A percentile compares a stretch with the other conserved stretches of the same genome.
phyloP scores from a whole-genome alignment of 2,888 invertebrate species.

The Tubulanus polymorphus region DNA sequence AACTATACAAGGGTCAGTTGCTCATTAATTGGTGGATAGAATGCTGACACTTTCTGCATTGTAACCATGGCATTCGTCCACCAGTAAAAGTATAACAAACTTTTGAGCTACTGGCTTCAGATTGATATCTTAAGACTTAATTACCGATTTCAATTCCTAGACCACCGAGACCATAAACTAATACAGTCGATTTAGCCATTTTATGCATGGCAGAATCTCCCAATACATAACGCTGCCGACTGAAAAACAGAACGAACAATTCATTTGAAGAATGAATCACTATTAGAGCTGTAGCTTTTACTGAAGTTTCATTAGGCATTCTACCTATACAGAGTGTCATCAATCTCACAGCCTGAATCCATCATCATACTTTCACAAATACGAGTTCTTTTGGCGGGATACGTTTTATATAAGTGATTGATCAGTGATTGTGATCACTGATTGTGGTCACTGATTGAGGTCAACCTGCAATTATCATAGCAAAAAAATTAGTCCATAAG shows the following conservation, averaged over 20 bases:
- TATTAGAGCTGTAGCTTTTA: neutral
- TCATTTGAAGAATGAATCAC: neutral
- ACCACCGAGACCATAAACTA: constrained; percentile 49
- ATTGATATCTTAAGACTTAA: constrained; percentile 11
- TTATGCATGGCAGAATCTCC: constrained; percentile 52
- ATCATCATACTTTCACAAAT: constrained; percentile 19
- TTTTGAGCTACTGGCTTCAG: too few species aligned
- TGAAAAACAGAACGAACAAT: constrained; percentile 22
- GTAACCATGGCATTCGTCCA: too few species aligned
- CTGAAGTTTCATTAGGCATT: neutral
- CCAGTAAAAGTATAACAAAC: too few species aligned
- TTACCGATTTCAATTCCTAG: constrained; percentile 52
- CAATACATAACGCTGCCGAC: constrained; percentile 53
- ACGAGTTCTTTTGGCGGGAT: neutral
- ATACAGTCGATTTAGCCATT: constrained; percentile 46
- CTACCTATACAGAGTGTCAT: constrained; percentile 50
- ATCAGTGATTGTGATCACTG: too few species aligned
- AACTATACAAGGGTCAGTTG: too few species aligned
- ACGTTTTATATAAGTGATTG: neutral
- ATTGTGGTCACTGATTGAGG: too few species aligned
- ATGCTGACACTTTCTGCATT: too few species aligned
- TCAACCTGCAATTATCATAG: too few species aligned
- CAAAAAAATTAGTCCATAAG: too few species aligned
- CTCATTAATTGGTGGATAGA: too few species aligned
- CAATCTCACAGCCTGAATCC: constrained; percentile 42